Evolutionary conservation across 2,113 vertebrate species (phyloP).

Genomic region (Desmodus rotundus): DNA sequence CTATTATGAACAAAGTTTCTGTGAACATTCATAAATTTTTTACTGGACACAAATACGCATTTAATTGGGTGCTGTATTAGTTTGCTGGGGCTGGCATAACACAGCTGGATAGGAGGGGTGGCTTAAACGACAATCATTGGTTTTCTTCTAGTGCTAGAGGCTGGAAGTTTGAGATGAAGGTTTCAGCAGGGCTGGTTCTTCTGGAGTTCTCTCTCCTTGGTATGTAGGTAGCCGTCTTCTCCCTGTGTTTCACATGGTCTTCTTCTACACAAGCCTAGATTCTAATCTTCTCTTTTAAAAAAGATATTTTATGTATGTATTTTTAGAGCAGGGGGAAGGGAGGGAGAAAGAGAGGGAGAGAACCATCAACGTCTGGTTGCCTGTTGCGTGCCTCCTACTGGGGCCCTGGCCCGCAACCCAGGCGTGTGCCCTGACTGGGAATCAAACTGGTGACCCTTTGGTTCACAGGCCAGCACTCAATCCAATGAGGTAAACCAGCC

Average conservation of each 20-base stretch:
- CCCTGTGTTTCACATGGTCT: background rate
- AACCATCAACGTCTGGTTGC: no score
- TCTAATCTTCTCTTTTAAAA: background rate
- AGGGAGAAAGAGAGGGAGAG: no score
- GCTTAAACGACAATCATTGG: background rate
- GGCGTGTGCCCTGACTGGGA: no score
- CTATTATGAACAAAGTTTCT: background rate
- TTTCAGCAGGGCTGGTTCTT: background rate
- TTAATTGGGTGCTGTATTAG: background rate
- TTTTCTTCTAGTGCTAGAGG: background rate
- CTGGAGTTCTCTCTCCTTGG: background rate
- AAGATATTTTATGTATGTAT: no score
- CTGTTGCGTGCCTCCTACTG: no score
- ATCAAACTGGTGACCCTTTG: no score
- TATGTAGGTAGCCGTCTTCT: background rate
- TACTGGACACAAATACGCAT: no score
- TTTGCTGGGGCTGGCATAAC: background rate
- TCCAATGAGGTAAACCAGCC: no score
- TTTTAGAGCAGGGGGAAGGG: no score
- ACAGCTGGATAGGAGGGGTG: no score
- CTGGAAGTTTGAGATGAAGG: background rate
- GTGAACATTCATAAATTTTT: background rate
- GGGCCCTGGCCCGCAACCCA: no score
- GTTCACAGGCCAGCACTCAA: no score
- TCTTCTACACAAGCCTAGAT: background rate